Conservation (phyloP, 2,113 vertebrate species). For the Hepsetus odoe region DNA sequence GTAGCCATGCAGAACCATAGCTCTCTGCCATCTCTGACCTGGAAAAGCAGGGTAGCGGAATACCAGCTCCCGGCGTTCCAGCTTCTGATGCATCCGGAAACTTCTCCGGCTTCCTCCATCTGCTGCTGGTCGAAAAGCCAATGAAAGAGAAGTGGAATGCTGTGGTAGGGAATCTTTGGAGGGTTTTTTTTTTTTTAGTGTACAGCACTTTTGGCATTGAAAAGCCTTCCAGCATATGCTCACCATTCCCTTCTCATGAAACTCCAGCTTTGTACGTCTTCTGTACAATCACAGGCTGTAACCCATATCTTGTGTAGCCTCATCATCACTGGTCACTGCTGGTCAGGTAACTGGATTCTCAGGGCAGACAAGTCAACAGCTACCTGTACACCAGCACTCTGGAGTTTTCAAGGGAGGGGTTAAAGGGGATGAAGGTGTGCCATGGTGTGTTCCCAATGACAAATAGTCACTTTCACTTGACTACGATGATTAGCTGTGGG, state of each 20-base stretch:
- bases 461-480: no score
- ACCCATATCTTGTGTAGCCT: neutral
- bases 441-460: no score
- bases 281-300: neutral
- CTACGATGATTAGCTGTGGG: no score
- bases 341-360: no score
- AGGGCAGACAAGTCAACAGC: no score
- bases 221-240: no score
- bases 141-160: neutral
- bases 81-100: constrained; percentile 9
- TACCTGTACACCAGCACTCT: no score
- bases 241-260: neutral
- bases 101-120: neutral
- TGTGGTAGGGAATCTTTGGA: neutral
- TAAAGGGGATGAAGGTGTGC: no score
- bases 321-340: no score
- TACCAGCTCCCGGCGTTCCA: constrained; percentile 22
- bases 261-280: neutral
- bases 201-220: neutral
- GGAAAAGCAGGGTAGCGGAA: constrained; percentile 39
- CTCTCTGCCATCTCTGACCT: constrained; percentile 36
- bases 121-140: neutral
- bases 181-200: neutral
- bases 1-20: constrained; percentile 51
- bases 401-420: no score